Evolutionary conservation across 2,797 vertebrate species (phyloP).

Genomic region (Halcyon leucocephala): DNA sequence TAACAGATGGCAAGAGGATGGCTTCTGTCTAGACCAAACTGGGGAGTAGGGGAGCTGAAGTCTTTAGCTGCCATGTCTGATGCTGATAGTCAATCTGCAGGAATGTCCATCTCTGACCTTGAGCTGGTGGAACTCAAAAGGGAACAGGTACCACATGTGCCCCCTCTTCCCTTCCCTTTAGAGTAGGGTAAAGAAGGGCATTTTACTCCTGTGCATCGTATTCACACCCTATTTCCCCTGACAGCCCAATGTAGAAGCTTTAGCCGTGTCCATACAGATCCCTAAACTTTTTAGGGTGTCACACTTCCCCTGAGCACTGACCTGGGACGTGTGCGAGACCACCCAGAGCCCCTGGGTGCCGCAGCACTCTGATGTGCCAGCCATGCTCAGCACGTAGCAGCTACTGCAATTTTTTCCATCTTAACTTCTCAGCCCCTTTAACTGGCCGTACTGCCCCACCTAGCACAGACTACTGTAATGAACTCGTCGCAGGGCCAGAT

Average conservation of each 20-base stretch:
- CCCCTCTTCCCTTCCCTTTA: not conserved
- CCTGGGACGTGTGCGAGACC: not conserved
- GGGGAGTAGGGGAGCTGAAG: not conserved
- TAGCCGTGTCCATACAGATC: not conserved
- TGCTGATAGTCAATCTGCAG: too few relatives aligned
- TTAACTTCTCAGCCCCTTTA: not conserved
- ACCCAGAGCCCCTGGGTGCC: not conserved
- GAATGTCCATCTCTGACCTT: rapidly evolving
- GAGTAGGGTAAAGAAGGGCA: not conserved
- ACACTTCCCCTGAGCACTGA: not conserved
- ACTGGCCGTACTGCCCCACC: not conserved
- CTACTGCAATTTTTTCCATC: not conserved
- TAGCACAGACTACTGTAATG: not conserved
- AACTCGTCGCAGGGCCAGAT: not conserved
- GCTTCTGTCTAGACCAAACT: rapidly evolving
- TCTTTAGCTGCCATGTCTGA: not conserved
- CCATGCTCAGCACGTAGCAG: not conserved
- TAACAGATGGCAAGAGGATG: rapidly evolving
- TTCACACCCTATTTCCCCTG: not conserved
- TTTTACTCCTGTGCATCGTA: not conserved
- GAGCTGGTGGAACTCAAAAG: not conserved
- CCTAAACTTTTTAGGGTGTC: not conserved
- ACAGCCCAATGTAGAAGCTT: not conserved
- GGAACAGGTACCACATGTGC: not conserved
- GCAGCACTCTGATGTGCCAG: not conserved